Evolutionary conservation across 2,113 vertebrate species (phyloP).

Genomic region (Percopsis transmontana): DNA sequence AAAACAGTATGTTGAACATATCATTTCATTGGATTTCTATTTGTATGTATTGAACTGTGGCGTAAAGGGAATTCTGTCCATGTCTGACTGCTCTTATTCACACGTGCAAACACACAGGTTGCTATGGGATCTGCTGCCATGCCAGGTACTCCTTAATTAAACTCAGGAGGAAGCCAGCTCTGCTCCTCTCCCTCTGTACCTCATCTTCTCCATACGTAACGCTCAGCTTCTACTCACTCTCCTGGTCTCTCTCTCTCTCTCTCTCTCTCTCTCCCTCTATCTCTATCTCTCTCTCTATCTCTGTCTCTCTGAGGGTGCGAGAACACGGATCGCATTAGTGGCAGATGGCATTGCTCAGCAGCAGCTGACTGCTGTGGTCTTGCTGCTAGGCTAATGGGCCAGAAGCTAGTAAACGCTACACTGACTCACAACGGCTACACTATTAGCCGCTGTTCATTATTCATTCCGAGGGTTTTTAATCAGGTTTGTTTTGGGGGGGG

Average conservation of each 20-base stretch:
- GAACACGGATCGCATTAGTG: slow-evolving; percentile 55
- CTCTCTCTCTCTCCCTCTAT: slow-evolving; percentile 7
- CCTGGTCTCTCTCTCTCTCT: slow-evolving; percentile 31
- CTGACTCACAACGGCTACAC: slow-evolving; percentile 30
- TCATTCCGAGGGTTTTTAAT: slow-evolving; percentile 39
- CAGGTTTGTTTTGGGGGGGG: slow-evolving; percentile 36
- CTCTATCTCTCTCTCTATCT: background rate
- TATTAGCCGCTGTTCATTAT: slow-evolving; percentile 54
- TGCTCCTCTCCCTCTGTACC: slow-evolving; percentile 12
- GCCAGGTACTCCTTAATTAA: slow-evolving; percentile 52
- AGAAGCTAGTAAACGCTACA: slow-evolving; percentile 33
- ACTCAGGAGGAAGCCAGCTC: slow-evolving; percentile 37
- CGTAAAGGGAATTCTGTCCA: no score
- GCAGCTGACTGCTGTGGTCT: slow-evolving; percentile 66
- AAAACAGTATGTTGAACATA: no score
- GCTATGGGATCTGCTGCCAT: slow-evolving; percentile 31
- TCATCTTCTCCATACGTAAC: slow-evolving; percentile 19
- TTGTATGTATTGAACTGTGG: background rate
- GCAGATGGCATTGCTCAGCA: slow-evolving; percentile 65
- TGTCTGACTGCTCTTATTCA: background rate
- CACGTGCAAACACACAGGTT: background rate
- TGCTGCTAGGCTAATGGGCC: slow-evolving; percentile 56
- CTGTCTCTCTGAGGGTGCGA: slow-evolving; percentile 20
- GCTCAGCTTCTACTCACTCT: slow-evolving; percentile 1
- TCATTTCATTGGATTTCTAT: no score